Base-by-base conservation (phyloP, 2,797 vertebrate species). In the Rhabdomys pumilio region DNA sequence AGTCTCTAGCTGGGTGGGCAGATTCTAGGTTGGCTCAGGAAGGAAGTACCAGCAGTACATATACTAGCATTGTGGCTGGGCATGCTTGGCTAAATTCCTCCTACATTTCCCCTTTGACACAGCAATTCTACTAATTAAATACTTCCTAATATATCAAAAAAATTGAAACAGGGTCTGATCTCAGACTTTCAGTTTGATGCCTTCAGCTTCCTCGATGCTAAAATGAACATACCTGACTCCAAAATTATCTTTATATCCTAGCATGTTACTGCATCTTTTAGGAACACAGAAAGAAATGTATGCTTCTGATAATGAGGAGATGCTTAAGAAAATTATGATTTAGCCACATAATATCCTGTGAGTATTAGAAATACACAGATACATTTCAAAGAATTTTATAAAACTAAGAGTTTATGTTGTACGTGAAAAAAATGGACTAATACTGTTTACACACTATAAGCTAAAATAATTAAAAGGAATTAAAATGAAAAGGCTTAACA, bases 51-150 rank as follows among this genome's bases (percentile, higher is more conserved):
- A 15, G 63, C 13, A 5, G 63, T 12, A 65, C 29, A 31, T 65
- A 65, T 31, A 12, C 63, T 12, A 67, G 63, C 29, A 31, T 34
- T 67, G 63, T 31, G 63, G 63, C 63, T 34, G 29, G 63, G 29
- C 29, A 13, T 34, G 31, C 65, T 67, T 67, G 31, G 6, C 13
- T 34, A 67, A 67, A 2, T 5, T 34, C 31, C 34, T 67, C 14
- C 65, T n/a, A n/a, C 65, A 67, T 67, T 67, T 67, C 24, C 14
- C 12, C 19, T 92, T 89, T 93, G 50, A 59, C 10, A 1, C 22
- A 65, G 47, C 44, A 80, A 84, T 85, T 92, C 76, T 92, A 69
- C n/a, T 67, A n/a, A 76, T 53, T 85, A 24, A 80, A 92, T 88
- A 15, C 13, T 83, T 15, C 34, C 31, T 63, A 93, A 84, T n/a